phyloP scores from a whole-genome alignment of 2,113 vertebrate species.

The Rhinolophus ferrumequinum region DNA sequence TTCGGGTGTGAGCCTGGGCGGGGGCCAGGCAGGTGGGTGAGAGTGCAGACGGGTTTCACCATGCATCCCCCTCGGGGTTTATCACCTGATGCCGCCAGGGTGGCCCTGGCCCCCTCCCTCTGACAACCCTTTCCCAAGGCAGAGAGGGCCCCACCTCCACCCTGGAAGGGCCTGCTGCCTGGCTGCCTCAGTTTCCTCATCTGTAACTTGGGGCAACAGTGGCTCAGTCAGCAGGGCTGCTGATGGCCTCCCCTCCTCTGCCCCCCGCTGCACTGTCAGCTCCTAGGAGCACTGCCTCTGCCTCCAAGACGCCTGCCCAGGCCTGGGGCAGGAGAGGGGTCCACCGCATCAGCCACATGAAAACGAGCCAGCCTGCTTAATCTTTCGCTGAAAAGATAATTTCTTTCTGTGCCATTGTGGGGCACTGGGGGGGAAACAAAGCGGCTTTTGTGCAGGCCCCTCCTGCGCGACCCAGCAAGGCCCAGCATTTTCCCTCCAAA shows the following conservation, averaged over 20 bases:
- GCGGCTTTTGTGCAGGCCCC: constrained; percentile 64
- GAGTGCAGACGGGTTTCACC: background rate
- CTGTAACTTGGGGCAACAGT: background rate
- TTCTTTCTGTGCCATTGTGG: constrained; percentile 46
- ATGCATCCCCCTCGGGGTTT: too few relatives aligned
- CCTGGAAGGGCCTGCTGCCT: background rate
- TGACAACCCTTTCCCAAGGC: background rate
- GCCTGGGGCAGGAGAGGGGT: background rate
- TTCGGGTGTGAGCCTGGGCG: background rate
- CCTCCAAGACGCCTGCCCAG: background rate
- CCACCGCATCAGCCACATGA: background rate
- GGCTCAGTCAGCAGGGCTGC: accelerated
- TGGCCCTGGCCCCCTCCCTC: background rate
- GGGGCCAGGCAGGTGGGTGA: background rate
- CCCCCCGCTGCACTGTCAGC: background rate
- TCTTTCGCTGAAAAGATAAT: constrained; percentile 73
- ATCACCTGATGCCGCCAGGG: background rate
- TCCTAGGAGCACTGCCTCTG: background rate
- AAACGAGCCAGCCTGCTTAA: constrained; percentile 11
- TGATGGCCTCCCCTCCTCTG: background rate
- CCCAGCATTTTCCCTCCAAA: constrained; percentile 36
- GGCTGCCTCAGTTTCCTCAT: background rate
- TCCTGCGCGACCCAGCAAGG: background rate
- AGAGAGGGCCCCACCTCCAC: accelerated
- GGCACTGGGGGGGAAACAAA: constrained; percentile 58